Evolutionary conservation across 2,113 vertebrate genomes (phyloP).

Genomic region (Cichladusa arquata): DNA sequence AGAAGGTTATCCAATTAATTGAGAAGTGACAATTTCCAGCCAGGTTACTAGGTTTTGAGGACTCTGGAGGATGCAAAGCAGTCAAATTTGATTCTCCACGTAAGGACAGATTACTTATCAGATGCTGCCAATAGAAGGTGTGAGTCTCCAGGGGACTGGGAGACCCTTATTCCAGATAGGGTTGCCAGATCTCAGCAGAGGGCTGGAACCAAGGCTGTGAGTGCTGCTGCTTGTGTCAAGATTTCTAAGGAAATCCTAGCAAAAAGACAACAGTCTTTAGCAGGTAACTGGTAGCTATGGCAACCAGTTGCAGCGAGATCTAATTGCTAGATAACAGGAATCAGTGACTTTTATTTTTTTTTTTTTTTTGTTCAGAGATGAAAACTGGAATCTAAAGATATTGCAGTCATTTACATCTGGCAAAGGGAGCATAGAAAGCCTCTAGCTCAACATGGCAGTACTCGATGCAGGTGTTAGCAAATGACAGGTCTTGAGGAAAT

Average conservation of each 20-base stretch:
- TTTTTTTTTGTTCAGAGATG: neutral
- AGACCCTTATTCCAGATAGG: neutral
- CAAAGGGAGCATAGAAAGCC: neutral
- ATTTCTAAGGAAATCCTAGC: neutral
- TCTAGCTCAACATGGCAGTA: neutral
- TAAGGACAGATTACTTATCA: neutral
- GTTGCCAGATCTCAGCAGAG: neutral
- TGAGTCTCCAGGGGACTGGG: neutral
- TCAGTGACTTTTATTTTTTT: neutral
- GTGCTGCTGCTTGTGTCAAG: neutral
- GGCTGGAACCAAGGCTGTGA: neutral
- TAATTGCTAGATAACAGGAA: neutral
- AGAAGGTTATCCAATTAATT: neutral
- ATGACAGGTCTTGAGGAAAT: neutral
- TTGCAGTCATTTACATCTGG: neutral
- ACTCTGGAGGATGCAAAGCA: neutral
- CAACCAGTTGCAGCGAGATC: neutral
- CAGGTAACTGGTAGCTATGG: neutral
- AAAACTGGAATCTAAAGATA: neutral
- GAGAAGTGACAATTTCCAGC: neutral
- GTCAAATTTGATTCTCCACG: neutral
- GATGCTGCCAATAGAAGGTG: neutral
- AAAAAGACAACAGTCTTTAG: neutral
- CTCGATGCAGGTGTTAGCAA: neutral
- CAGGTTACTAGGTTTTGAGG: neutral